These are phyloP conservation scores for Phorcus lineatus DNA, from an alignment of 2,888 invertebrate genomes.

Conservation along the genomic window DNA sequence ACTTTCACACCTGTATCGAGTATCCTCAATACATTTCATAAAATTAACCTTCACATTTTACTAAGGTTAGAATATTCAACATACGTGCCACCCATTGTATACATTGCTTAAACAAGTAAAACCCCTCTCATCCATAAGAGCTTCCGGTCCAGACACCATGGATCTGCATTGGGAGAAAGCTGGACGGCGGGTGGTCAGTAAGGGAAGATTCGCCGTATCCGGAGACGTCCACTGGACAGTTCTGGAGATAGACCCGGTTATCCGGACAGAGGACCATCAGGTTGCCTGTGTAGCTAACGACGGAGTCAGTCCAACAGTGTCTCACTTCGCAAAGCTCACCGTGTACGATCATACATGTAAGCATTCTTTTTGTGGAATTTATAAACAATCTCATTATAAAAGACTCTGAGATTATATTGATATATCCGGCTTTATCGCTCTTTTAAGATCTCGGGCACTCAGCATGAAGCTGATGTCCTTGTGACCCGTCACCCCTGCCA, in stretches of 20 bases:
- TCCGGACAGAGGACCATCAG: background rate
- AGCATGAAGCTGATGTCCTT: too few species aligned
- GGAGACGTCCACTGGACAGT: background rate
- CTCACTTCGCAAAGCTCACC: background rate
- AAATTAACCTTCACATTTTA: too few species aligned
- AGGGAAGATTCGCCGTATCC: background rate
- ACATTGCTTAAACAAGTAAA: too few species aligned
- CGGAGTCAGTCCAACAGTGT: background rate
- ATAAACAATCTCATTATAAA: too few species aligned
- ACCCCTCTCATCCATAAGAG: background rate
- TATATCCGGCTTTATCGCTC: too few species aligned
- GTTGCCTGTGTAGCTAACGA: slow-evolving; percentile 9
- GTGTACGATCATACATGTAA: slow-evolving; percentile 19
- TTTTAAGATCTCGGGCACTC: too few species aligned
- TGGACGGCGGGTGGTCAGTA: background rate
- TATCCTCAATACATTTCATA: too few species aligned
- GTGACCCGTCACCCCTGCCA: too few species aligned
- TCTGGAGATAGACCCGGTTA: slow-evolving; percentile 17
- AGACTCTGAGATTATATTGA: too few species aligned
- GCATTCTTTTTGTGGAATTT: background rate
- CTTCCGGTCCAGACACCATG: background rate
- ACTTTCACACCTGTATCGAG: too few species aligned
- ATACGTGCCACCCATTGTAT: too few species aligned
- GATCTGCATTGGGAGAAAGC: background rate
- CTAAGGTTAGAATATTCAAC: too few species aligned